phyloP scores from a whole-genome alignment of 2,888 invertebrate species.

The Apotomis capreana region DNA sequence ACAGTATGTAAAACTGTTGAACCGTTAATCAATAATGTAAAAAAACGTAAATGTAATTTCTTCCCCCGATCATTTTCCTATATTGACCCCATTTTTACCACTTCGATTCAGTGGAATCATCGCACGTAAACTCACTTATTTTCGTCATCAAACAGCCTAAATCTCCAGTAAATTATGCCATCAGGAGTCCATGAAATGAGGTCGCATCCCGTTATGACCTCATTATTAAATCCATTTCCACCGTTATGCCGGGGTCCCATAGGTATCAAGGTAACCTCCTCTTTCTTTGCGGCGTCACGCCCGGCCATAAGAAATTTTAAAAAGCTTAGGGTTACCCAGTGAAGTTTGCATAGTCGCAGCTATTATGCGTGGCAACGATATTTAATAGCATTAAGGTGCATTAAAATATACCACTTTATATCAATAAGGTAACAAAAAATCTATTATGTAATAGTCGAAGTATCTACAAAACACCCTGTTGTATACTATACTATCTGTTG shows the following conservation, averaged over 20 bases:
- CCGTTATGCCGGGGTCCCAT: conserved; percentile 35
- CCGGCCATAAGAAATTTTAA: conserved; percentile 5
- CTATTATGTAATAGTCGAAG: no score
- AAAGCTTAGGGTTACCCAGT: not conserved
- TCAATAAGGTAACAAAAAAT: no score
- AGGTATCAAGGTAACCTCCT: conserved; percentile 32
- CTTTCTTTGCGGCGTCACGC: conserved; percentile 43
- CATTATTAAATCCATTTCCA: conserved; percentile 32
- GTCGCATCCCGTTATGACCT: conserved; percentile 20
- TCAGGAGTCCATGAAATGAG: conserved; percentile 19
- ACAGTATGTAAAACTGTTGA: no score
- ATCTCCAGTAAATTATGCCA: conserved; percentile 9
- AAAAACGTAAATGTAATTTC: no score
- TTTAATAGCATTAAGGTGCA: not conserved
- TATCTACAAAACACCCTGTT: no score
- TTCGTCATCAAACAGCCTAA: conserved; percentile 7
- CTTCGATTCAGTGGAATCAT: not conserved
- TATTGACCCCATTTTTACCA: not conserved
- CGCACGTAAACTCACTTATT: not conserved
- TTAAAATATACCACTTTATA: no score
- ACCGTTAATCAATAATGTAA: no score
- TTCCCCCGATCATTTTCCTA: no score
- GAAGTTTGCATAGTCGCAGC: no score
- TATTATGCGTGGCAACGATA: not conserved
- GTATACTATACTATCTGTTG: no score